Conservation (phyloP, 2,113 vertebrate genomes). For the Centropristis striata region DNA sequence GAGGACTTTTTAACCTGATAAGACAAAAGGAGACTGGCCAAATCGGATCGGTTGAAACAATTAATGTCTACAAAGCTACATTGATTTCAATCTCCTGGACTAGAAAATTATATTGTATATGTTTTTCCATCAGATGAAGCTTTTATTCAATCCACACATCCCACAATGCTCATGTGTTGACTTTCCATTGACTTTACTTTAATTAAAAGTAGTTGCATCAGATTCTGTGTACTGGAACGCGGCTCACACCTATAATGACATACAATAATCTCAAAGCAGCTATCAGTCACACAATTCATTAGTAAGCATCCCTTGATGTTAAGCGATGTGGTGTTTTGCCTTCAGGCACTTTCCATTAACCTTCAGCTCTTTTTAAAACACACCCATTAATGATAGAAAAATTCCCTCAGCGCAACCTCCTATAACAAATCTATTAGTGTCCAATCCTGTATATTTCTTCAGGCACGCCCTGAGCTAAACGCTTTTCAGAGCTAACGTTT, state of each 20-base stretch:
- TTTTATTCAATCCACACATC: slow-evolving; percentile 8
- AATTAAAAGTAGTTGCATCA: slow-evolving; percentile 51
- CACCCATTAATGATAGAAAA: slow-evolving; percentile 66
- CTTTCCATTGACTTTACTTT: slow-evolving; percentile 59
- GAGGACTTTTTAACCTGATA: no score
- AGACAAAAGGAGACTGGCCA: no score
- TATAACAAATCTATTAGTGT: slow-evolving; percentile 69
- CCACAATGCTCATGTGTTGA: slow-evolving; percentile 3
- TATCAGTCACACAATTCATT: slow-evolving; percentile 66
- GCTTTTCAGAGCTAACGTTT: slow-evolving; percentile 32
- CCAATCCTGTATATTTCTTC: slow-evolving; percentile 49
- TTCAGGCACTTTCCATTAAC: slow-evolving; percentile 75
- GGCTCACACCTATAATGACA: slow-evolving; percentile 48
- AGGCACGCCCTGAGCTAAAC: slow-evolving; percentile 48
- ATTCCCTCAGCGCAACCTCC: slow-evolving; percentile 58
- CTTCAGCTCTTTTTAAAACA: slow-evolving; percentile 74
- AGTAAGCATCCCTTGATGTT: slow-evolving; percentile 49
- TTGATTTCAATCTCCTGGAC: not conserved
- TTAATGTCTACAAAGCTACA: no score
- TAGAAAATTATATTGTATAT: not conserved
- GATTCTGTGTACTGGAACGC: slow-evolving; percentile 26
- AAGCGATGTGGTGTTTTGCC: slow-evolving; percentile 56
- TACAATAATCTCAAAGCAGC: slow-evolving; percentile 52
- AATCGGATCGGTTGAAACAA: no score
- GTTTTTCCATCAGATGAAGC: not conserved